phyloP scores from a whole-genome alignment of 2,888 invertebrate species.

The Trisateles emortualis region DNA sequence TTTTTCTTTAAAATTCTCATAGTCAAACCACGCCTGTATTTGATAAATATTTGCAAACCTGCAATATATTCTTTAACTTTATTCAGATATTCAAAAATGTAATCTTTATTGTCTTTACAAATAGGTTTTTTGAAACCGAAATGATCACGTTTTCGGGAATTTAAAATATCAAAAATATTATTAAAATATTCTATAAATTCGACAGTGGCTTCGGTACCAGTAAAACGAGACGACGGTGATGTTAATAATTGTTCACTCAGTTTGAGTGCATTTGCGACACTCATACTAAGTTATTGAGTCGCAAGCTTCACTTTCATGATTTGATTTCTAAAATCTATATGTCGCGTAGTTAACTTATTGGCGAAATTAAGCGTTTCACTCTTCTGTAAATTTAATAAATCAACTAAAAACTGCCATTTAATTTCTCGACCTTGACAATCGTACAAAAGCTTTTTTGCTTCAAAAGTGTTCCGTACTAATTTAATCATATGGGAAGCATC shows the following conservation, averaged over 20 bases:
- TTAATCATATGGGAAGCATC: slow-evolving; percentile 42
- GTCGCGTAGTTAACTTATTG: slow-evolving; percentile 25
- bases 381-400: slow-evolving; percentile 30
- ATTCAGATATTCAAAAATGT: slow-evolving; percentile 6
- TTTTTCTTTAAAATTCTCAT: not conserved
- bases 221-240: not conserved
- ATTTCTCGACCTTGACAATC: slow-evolving; percentile 22
- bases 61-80: slow-evolving; percentile 15
- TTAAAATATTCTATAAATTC: slow-evolving; percentile 3
- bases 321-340: slow-evolving; percentile 25
- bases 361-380: slow-evolving; percentile 28
- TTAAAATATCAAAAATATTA: slow-evolving; percentile 17
- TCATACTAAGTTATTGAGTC: slow-evolving; percentile 20
- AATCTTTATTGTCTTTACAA: slow-evolving; percentile 2
- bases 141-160: slow-evolving; percentile 17
- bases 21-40: too few species aligned
- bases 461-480: slow-evolving; percentile 38
- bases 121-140: slow-evolving; percentile 18
- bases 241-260: slow-evolving; percentile 14
- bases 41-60: too few species aligned
- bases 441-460: slow-evolving; percentile 25
- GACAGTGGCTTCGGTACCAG: not conserved
- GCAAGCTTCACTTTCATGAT: slow-evolving; percentile 32
- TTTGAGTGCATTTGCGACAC: slow-evolving; percentile 23
- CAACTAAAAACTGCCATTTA: slow-evolving; percentile 34